Base-by-base conservation (phyloP, 2,113 vertebrate species). In the Urocolius indicus region DNA sequence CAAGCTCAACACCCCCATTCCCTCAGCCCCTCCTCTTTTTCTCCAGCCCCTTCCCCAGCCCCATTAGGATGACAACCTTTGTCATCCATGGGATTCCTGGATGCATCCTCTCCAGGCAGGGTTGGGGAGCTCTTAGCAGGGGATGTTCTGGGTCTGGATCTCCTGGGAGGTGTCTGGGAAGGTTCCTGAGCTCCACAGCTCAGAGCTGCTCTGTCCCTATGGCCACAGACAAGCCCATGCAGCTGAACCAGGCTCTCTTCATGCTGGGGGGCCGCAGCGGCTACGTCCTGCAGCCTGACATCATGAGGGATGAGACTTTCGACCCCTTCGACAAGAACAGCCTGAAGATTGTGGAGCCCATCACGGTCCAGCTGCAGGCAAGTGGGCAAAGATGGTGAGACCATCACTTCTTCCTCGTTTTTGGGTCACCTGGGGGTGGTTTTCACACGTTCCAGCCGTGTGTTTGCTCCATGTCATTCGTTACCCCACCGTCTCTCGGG, bases 241-340 rank as follows among this genome's bases (percentile, higher is more conserved):
- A 99, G 98, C 98, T 99, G 98, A 99, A 99, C 97, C 99, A 99
- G 98, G 98, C 99, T 0, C 98, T 99, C 59, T 99, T 99, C 98
- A 99, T 99, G 98, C 96, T 99, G 7, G 99, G 99, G 0, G 99
- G 99, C 15, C 98, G 97, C 90, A 99, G 99, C 0, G 99, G 99
- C 26, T 99, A 99, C 0, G 99, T 99, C 90, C 98, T 99, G 51
- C 99, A 99, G 96, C 99, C 99, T 0, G 92, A 98, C 86, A 98
- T 99, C 96, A 99, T 99, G 99, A 98, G 99, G 61, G 99, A 99
- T 0, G 99, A 99, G 57, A 97, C 32, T 83, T 99, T 99, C 0
- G 99, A 99, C 94, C 99, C 99, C 22, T 99, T 99, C 0, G 99
- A 99, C 98, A 98, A 98, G 90, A 98, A 98, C 86, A 99, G 99